phyloP scores from a whole-genome alignment of 2,888 invertebrate genomes.

The Pyrrhosoma nymphula region DNA sequence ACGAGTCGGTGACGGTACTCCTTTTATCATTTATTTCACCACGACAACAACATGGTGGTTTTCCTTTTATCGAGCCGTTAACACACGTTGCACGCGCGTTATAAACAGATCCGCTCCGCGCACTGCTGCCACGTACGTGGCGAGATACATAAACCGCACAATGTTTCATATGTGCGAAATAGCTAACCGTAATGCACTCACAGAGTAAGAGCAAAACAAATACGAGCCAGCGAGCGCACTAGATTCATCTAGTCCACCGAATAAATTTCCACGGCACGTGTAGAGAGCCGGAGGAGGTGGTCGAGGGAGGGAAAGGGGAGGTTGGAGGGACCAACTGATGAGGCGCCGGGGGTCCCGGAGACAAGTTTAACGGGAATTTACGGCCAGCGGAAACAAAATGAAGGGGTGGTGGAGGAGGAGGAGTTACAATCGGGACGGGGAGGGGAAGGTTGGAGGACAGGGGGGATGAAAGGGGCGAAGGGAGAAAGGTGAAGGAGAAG shows the following conservation, averaged over 20 bases:
- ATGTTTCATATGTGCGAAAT: background rate
- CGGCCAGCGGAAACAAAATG: background rate
- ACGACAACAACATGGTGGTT: background rate
- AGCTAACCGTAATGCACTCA: background rate
- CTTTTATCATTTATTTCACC: background rate
- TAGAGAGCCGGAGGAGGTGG: background rate
- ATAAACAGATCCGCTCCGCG: background rate
- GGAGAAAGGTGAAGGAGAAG: background rate
- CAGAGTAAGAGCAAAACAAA: background rate
- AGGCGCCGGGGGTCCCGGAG: background rate
- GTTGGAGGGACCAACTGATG: background rate
- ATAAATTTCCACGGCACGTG: constrained; percentile 2
- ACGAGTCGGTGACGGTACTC: background rate
- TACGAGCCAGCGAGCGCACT: background rate
- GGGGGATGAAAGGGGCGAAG: no score
- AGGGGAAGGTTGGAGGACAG: background rate
- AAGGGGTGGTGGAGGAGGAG: background rate
- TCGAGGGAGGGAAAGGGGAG: background rate
- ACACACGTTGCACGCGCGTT: background rate
- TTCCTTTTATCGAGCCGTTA: constrained; percentile 13
- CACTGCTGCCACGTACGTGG: constrained; percentile 40
- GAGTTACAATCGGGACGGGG: background rate
- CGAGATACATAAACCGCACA: constrained; percentile 30
- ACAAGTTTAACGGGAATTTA: constrained; percentile 39
- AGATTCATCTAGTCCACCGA: background rate